Evolutionary conservation across 2,888 invertebrate genomes (phyloP).

Genomic region (Aethes cnicana): DNA sequence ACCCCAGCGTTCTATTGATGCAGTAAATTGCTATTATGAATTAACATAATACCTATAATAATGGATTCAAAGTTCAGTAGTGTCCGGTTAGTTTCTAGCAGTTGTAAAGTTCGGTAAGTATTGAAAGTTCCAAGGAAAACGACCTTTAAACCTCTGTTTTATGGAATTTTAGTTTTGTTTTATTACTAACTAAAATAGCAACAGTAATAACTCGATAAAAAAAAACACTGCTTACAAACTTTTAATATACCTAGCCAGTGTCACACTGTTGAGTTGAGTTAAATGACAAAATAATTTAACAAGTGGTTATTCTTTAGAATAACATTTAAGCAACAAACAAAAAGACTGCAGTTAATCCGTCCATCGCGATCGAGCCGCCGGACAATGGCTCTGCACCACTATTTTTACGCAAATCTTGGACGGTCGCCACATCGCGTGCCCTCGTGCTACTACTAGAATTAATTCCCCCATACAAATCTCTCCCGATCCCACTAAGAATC

Average conservation of each 20-base stretch:
- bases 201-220: no score
- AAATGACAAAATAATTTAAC: neutral
- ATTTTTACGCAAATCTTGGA: conserved; percentile 77
- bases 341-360: conserved; percentile 56
- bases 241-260: neutral
- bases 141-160: no score
- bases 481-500: conserved; percentile 61
- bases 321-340: conserved; percentile 30
- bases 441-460: conserved; percentile 84
- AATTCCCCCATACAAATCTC: conserved; percentile 79
- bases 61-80: no score
- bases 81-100: no score
- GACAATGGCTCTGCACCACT: conserved; percentile 75
- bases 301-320: neutral
- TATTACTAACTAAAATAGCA: no score
- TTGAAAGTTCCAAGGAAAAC: no score
- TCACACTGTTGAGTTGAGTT: neutral
- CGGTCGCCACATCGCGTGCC: conserved; percentile 76
- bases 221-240: neutral
- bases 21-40: no score
- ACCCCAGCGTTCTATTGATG: no score
- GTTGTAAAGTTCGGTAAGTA: no score
- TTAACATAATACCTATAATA: no score
- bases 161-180: no score
- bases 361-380: conserved; percentile 61